These are phyloP conservation scores for Habropoda laboriosa DNA, from an alignment of 1,140 invertebrate species.

Conservation along the genomic window DNA sequence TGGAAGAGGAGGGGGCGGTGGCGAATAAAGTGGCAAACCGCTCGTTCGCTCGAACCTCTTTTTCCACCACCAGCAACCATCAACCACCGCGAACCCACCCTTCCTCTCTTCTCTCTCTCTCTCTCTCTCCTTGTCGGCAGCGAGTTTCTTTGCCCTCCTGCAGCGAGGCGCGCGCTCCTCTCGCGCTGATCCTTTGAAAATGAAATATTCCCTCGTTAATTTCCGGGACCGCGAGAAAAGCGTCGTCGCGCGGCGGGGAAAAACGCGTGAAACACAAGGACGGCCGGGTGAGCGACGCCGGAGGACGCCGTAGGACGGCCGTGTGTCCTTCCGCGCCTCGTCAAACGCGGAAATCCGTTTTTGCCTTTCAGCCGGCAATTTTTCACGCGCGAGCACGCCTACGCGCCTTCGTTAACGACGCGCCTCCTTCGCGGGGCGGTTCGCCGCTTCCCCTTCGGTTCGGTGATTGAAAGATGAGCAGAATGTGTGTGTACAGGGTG, in stretches of 20 bases:
- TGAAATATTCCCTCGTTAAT: conserved; percentile 61
- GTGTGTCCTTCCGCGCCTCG: conserved; percentile 23
- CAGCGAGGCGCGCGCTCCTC: conserved; percentile 26
- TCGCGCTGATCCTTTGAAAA: conserved; percentile 59
- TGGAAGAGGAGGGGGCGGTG: not conserved
- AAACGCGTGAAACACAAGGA: conserved; percentile 44
- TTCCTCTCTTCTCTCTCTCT: not conserved
- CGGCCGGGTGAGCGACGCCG: not conserved
- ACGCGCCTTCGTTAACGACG: conserved; percentile 40
- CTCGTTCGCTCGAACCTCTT: conserved; percentile 26
- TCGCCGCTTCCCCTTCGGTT: not conserved
- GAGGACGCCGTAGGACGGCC: not conserved
- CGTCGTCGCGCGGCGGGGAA: conserved; percentile 48
- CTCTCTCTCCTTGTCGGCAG: not conserved
- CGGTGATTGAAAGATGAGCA: not conserved
- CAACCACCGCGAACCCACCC: no score
- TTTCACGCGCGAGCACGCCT: conserved; percentile 27
- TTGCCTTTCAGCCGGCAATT: conserved; percentile 25
- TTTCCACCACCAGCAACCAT: conserved; percentile 4
- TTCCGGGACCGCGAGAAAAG: conserved; percentile 46
- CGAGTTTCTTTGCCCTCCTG: conserved; percentile 41
- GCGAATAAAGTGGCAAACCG: conserved; percentile 44
- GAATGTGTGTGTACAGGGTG: no score
- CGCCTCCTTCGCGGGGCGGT: not conserved
- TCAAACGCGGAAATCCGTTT: conserved; percentile 41